Percentiles rank a stretch among this genome's conserved stretches.
Evolutionary conservation across 2,888 invertebrate genomes (phyloP).

Genomic region (Colostygia pectinataria): DNA sequence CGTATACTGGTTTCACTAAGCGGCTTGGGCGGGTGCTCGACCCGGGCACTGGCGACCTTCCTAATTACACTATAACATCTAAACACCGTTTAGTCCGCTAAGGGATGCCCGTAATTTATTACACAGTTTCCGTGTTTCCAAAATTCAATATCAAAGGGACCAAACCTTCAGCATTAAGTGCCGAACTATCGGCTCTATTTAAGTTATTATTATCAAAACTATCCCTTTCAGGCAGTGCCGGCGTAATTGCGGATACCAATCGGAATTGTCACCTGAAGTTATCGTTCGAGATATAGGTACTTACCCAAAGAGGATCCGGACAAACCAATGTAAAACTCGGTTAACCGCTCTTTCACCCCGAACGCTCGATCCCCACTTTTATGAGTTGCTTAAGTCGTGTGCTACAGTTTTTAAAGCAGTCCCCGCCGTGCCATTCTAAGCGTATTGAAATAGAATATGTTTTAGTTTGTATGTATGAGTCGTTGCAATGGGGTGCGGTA

Average conservation of each 20-base stretch:
- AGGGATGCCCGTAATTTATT: constrained; percentile 68
- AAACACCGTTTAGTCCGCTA: constrained; percentile 59
- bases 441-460: constrained; percentile 58
- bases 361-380: constrained; percentile 62
- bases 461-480: constrained; percentile 32
- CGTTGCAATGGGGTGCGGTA: constrained; percentile 38
- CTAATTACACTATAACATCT: constrained; percentile 62
- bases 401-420: constrained; percentile 66
- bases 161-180: constrained; percentile 62
- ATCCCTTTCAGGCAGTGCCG: constrained; percentile 37
- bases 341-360: constrained; percentile 64
- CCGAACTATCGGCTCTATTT: constrained; percentile 63
- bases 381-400: constrained; percentile 65
- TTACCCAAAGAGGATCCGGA: constrained; percentile 47
- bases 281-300: constrained; percentile 73
- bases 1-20: constrained; percentile 39
- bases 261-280: constrained; percentile 62
- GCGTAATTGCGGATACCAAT: constrained; percentile 63
- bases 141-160: constrained; percentile 73
- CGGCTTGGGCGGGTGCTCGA: constrained; percentile 40
- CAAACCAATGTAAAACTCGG: constrained; percentile 78
- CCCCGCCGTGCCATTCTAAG: constrained; percentile 46
- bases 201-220: constrained; percentile 67
- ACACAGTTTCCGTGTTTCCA: constrained; percentile 60
- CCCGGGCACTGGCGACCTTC: constrained; percentile 50